phyloP scores from a whole-genome alignment of 2,113 vertebrate species.

The Nesoenas mayeri region DNA sequence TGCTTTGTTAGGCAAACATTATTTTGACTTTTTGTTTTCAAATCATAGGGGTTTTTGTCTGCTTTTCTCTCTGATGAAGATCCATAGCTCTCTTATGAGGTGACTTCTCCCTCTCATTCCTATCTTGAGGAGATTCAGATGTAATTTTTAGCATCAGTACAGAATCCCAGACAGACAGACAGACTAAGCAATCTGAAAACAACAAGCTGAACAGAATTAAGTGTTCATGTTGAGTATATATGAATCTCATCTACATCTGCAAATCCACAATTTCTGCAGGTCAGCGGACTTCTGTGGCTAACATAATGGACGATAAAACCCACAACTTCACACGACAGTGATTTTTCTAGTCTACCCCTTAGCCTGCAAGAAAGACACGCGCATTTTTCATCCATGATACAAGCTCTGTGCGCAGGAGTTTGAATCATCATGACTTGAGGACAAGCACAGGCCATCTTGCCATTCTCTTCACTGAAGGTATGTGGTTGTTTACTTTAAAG shows the following conservation, averaged over 20 bases:
- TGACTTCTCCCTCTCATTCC: not conserved
- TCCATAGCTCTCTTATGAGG: not conserved
- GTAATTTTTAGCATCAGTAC: not conserved
- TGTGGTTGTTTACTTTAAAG: not conserved
- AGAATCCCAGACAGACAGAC: not conserved
- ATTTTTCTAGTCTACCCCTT: not conserved
- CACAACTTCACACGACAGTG: not conserved
- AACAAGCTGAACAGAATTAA: not conserved
- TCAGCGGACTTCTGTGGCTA: not conserved
- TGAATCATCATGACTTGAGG: not conserved
- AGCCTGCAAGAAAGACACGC: rapidly evolving
- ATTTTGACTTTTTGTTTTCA: not conserved
- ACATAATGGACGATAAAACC: rapidly evolving
- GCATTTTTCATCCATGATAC: not conserved
- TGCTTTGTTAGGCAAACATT: not conserved
- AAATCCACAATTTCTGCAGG: not conserved
- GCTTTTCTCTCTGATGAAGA: not conserved
- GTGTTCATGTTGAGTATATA: not conserved
- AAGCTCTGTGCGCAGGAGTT: rapidly evolving
- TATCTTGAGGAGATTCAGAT: not conserved
- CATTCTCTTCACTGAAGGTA: not conserved
- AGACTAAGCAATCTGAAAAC: not conserved
- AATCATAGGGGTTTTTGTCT: not conserved
- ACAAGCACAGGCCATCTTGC: not conserved
- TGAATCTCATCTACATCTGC: not conserved